Evolutionary conservation across 2,113 vertebrate genomes (phyloP).

Genomic region (Hymenochirus boettgeri): DNA sequence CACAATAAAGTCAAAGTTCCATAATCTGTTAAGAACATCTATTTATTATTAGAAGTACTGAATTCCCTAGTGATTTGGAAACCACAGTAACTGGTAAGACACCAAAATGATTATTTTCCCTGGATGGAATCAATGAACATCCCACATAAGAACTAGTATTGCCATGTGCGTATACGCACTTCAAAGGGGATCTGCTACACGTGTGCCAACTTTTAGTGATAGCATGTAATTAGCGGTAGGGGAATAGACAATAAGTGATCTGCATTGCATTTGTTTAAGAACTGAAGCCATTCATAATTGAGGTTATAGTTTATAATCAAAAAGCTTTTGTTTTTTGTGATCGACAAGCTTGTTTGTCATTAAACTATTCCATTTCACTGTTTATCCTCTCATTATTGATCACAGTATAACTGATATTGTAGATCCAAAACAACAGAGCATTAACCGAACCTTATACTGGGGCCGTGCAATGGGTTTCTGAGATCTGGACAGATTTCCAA

Average conservation of each 20-base stretch:
- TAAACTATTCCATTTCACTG: conserved; percentile 15
- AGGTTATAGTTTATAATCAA: conserved; percentile 22
- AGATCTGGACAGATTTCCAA: too few relatives aligned
- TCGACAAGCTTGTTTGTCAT: conserved; percentile 17
- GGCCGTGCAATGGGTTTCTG: too few relatives aligned
- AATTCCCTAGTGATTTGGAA: conserved; percentile 8
- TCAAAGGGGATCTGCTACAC: conserved; percentile 23
- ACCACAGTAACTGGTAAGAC: conserved; percentile 27
- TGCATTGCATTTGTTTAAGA: conserved; percentile 27
- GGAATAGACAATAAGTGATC: conserved; percentile 38
- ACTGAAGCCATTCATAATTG: conserved; percentile 25
- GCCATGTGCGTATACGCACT: conserved; percentile 12
- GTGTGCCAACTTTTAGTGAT: conserved; percentile 19
- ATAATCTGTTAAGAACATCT: background rate
- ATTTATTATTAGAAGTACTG: background rate
- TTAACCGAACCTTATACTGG: too few relatives aligned
- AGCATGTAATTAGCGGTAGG: conserved; percentile 30
- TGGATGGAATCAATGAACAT: conserved; percentile 31
- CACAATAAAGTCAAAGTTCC: conserved; percentile 14
- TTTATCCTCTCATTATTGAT: conserved; percentile 17
- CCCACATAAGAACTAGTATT: conserved; percentile 32
- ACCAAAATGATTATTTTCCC: conserved; percentile 30
- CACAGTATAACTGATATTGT: background rate
- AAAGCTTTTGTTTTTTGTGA: conserved; percentile 7
- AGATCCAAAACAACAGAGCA: too few relatives aligned